Conservation (phyloP, 2,797 vertebrate genomes). For the Myotis vivesi region DNA sequence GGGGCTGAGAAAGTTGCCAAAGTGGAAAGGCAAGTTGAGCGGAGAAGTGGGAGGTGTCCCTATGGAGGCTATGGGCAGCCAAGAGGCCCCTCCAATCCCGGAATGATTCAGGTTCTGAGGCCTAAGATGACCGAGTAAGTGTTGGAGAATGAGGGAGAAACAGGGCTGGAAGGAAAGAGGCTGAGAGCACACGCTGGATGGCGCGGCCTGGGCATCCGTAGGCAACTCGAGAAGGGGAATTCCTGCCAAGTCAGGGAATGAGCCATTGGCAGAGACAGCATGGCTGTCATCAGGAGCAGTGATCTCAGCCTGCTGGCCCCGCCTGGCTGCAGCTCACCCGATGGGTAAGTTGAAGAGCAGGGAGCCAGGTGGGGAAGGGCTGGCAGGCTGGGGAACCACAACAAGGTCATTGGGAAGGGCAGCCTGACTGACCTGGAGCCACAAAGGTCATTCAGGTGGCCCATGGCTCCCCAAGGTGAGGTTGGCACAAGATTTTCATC, state of each 20-base stretch:
- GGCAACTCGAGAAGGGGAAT: slow-evolving; percentile 65
- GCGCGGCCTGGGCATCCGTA: slow-evolving; percentile 35
- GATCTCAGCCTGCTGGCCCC: slow-evolving; percentile 59
- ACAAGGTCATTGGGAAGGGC: background rate
- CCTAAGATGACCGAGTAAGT: background rate
- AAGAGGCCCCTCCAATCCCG: background rate
- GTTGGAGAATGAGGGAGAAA: background rate
- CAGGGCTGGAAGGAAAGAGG: background rate
- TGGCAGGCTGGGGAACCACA: background rate
- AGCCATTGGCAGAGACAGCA: slow-evolving; percentile 60
- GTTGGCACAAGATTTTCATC: slow-evolving; percentile 5
- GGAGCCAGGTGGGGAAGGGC: background rate
- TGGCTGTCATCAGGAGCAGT: slow-evolving; percentile 55
- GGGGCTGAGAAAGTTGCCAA: background rate
- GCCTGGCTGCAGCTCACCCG: slow-evolving; percentile 61
- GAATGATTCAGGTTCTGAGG: background rate
- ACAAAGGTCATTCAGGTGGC: background rate
- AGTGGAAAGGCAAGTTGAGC: background rate
- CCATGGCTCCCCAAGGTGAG: background rate
- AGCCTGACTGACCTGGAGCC: background rate
- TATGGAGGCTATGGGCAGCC: background rate
- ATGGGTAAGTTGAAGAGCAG: background rate
- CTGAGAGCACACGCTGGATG: background rate
- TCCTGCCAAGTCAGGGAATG: slow-evolving; percentile 73
- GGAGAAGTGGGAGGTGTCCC: background rate